A percentile compares a stretch with the other conserved stretches of the same genome.
Evolutionary conservation across 2,888 invertebrate species (phyloP).

Genomic region (Amiota mariae): DNA sequence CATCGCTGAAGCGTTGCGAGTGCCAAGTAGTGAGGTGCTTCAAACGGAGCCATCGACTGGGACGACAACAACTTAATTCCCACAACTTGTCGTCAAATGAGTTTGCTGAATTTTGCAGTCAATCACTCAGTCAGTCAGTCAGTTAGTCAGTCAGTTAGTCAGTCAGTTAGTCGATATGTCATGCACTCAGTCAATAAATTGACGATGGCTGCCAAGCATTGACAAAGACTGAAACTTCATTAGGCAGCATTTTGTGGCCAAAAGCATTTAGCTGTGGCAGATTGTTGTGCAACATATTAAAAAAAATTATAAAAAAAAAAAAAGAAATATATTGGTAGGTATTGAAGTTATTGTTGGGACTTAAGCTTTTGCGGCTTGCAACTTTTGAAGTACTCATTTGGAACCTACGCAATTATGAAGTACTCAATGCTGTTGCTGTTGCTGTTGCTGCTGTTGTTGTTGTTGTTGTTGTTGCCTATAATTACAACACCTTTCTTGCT

Average conservation of each 20-base stretch:
- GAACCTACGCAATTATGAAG: conserved; percentile 1
- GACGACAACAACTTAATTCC: conserved; percentile 52
- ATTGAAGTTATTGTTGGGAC: neutral
- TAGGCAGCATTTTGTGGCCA: conserved; percentile 49
- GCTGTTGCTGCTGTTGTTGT: neutral
- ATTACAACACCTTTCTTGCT: conserved; percentile 14
- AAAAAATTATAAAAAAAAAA: neutral
- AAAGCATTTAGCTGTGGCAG: conserved; percentile 45
- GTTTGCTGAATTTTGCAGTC: conserved; percentile 19
- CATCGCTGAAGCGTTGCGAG: neutral
- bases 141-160: conserved; percentile 50
- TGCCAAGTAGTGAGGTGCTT: too few relatives aligned
- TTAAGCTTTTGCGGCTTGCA: conserved; percentile 23
- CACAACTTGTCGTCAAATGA: conserved; percentile 51
- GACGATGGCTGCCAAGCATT: conserved; percentile 28
- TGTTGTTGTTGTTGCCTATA: conserved; percentile 28
- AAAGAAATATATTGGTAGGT: neutral
- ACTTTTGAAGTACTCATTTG: conserved; percentile 1
- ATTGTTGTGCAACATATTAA: conserved; percentile 42
- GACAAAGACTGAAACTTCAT: conserved; percentile 52
- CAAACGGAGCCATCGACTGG: conserved; percentile 26
- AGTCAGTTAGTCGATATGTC: conserved; percentile 59
- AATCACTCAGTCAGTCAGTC: conserved; percentile 30
- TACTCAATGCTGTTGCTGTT: conserved; percentile 9
- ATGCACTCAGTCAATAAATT: conserved; percentile 65